Conservation (phyloP, 2,797 vertebrate species). For the Tragopan temminckii region DNA sequence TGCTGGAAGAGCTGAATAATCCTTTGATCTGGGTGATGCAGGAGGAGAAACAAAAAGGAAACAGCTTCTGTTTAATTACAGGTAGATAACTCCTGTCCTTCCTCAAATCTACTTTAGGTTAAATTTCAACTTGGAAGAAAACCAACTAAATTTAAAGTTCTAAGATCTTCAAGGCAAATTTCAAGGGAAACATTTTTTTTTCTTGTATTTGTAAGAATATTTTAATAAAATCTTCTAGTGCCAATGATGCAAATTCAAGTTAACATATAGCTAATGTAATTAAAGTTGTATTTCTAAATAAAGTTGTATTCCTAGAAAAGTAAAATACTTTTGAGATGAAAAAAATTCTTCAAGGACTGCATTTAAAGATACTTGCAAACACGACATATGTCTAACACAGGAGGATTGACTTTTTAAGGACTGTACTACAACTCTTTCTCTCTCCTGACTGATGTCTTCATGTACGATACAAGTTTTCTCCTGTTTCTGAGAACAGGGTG, state of each 20-base stretch:
- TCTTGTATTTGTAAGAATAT: neutral
- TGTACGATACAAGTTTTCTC: neutral
- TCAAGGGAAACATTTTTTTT: neutral
- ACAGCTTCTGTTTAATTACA: neutral
- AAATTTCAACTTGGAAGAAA: neutral
- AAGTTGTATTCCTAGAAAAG: neutral
- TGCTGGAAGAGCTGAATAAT: slow-evolving; percentile 92
- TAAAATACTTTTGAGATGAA: neutral
- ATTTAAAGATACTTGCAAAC: neutral
- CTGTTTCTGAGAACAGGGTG: neutral
- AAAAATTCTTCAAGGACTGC: neutral
- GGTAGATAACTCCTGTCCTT: neutral
- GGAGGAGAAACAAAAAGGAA: neutral
- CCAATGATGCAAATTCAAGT: neutral
- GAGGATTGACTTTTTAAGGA: neutral
- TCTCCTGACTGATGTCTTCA: neutral
- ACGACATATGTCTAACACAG: neutral
- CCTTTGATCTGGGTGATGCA: slow-evolving; percentile 87
- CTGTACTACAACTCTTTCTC: neutral
- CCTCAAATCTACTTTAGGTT: neutral
- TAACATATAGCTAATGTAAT: neutral
- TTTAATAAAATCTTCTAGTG: neutral
- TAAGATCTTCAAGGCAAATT: neutral
- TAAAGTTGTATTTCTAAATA: neutral
- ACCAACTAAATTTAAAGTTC: neutral